Percentiles rank a stretch among this genome's conserved stretches.
Evolutionary conservation across 2,113 vertebrate species (phyloP).

Genomic region (Forbesichthys papilliferus): DNA sequence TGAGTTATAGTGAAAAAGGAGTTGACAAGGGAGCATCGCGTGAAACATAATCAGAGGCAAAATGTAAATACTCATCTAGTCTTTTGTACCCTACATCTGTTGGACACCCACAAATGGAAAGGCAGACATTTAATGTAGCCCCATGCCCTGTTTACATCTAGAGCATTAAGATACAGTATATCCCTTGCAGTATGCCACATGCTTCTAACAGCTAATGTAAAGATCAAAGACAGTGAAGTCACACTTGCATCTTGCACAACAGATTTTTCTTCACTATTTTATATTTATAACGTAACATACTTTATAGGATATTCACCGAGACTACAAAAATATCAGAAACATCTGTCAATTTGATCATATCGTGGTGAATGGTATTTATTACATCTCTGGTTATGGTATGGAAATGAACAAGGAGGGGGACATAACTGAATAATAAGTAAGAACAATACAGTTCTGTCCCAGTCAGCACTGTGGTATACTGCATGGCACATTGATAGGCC

Average conservation of each 20-base stretch:
- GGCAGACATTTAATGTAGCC: slow-evolving; percentile 36
- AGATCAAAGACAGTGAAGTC: not conserved
- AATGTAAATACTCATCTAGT: slow-evolving; percentile 50
- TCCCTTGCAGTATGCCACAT: too few species aligned
- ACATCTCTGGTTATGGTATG: not conserved
- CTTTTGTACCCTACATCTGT: slow-evolving; percentile 51
- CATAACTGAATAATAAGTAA: not conserved
- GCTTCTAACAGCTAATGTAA: too few species aligned
- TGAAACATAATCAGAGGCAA: slow-evolving; percentile 46
- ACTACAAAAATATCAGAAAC: not conserved
- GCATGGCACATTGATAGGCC: not conserved
- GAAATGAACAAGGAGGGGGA: not conserved
- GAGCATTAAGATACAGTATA: too few species aligned
- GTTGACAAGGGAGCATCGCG: slow-evolving; percentile 36
- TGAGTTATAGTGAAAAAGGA: slow-evolving; percentile 47
- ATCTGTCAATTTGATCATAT: not conserved
- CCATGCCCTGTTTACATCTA: not conserved
- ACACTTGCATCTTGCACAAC: not conserved
- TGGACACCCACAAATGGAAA: slow-evolving; percentile 42
- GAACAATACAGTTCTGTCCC: not conserved
- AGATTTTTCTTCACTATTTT: not conserved
- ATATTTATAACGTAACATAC: not conserved
- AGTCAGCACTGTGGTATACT: not conserved
- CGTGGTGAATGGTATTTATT: not conserved
- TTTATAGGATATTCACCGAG: not conserved